These are phyloP conservation scores for Clarias fuscus DNA, from an alignment of 2,797 vertebrate genomes.

Conservation along the genomic window DNA sequence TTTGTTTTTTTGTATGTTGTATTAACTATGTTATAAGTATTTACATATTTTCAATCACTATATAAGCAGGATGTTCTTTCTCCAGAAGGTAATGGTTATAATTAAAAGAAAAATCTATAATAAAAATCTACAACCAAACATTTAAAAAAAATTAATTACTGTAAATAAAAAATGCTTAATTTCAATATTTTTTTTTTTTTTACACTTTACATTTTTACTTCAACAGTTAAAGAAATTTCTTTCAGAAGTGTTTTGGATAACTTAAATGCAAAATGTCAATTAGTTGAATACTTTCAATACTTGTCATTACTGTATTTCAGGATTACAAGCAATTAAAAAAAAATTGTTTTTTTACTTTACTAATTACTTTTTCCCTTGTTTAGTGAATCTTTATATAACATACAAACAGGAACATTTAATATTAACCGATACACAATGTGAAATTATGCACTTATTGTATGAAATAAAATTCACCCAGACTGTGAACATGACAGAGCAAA, in stretches of 20 bases:
- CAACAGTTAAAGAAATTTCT: too few species aligned
- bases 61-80: background rate
- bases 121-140: background rate
- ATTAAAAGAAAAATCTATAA: background rate
- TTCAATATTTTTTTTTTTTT: background rate
- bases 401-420: background rate
- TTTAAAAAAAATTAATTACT: background rate
- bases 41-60: background rate
- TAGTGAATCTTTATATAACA: background rate
- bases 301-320: background rate
- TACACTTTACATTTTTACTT: background rate
- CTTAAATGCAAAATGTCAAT: background rate
- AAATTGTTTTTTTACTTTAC: background rate
- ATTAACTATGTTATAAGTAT: background rate
- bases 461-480: background rate
- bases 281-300: background rate
- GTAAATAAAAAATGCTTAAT: background rate
- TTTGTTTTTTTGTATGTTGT: background rate
- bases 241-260: background rate
- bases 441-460: background rate
- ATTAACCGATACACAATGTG: background rate
- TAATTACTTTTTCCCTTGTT: background rate
- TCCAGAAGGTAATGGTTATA: background rate
- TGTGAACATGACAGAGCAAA: background rate
- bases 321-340: too few species aligned